These are phyloP conservation scores for Oenanthe oenanthe DNA, from an alignment of 2,113 vertebrate genomes.

Conservation along the genomic window DNA sequence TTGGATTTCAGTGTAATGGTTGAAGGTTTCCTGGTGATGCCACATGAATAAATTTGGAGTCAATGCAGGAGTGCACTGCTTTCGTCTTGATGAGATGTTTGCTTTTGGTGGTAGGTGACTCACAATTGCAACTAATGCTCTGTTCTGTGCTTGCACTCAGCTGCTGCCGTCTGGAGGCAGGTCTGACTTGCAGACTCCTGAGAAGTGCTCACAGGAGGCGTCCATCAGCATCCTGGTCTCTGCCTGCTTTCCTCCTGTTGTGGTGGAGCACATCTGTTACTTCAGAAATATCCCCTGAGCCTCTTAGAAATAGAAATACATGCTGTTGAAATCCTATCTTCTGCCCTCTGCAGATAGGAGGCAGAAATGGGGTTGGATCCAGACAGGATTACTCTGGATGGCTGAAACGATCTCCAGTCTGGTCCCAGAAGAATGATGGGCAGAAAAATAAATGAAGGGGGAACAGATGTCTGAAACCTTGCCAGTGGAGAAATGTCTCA, in stretches of 20 bases:
- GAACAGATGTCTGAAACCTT: neutral
- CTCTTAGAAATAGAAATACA: neutral
- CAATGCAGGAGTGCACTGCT: neutral
- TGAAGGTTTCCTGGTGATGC: neutral
- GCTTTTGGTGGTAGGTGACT: neutral
- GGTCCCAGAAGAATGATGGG: neutral
- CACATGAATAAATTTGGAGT: neutral
- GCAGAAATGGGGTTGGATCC: neutral
- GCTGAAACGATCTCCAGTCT: neutral
- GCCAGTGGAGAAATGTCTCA: neutral
- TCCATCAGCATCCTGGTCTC: neutral
- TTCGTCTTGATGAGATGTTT: rapidly evolving
- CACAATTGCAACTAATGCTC: neutral
- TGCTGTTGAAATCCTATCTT: neutral
- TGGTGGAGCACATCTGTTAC: neutral
- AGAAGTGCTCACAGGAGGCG: neutral
- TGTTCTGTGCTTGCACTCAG: neutral
- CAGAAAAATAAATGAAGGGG: neutral
- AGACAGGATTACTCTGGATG: neutral
- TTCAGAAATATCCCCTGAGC: neutral
- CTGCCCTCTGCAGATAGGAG: neutral
- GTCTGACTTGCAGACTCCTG: neutral
- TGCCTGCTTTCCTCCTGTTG: neutral
- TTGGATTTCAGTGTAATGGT: neutral
- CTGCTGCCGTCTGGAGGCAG: neutral